A percentile compares a stretch with the other conserved stretches of the same genome.
Evolutionary conservation across 37 sponge, comb jelly and placozoan genomes (phyloP).

Genomic region (Aphrocallistes beatrix): DNA sequence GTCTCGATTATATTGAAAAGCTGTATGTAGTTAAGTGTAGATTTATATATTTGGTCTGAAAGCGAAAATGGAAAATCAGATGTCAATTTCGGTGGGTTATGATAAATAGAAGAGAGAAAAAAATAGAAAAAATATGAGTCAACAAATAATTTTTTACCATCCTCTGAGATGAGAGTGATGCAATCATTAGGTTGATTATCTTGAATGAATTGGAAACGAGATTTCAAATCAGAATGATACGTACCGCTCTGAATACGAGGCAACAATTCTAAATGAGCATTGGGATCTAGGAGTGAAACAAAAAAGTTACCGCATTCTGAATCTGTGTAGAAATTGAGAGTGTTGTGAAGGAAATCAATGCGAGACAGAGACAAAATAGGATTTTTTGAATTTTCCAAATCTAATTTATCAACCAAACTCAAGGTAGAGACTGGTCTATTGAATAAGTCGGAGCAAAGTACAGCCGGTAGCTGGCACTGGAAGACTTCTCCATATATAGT

Average conservation of each 20-base stretch:
- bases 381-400: not conserved
- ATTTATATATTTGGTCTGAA: not conserved
- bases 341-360: not conserved
- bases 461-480: not conserved
- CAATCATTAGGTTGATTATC: not conserved
- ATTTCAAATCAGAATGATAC: not conserved
- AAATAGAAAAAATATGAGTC: not conserved
- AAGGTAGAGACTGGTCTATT: not conserved
- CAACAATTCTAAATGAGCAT: not conserved
- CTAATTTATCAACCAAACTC: not conserved
- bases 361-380: not conserved
- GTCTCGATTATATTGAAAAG: not conserved
- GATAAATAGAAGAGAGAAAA: not conserved
- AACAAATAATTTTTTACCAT: not conserved
- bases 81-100: not conserved
- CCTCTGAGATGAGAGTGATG: not conserved
- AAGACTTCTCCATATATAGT: not conserved
- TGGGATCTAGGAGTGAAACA: not conserved
- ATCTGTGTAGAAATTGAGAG: not conserved
- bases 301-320: not conserved
- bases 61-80: not conserved
- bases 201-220: not conserved
- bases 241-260: not conserved
- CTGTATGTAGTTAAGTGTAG: not conserved
- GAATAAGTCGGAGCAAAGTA: not conserved